phyloP scores from a whole-genome alignment of 2,797 vertebrate species.

The Falco berigora region DNA sequence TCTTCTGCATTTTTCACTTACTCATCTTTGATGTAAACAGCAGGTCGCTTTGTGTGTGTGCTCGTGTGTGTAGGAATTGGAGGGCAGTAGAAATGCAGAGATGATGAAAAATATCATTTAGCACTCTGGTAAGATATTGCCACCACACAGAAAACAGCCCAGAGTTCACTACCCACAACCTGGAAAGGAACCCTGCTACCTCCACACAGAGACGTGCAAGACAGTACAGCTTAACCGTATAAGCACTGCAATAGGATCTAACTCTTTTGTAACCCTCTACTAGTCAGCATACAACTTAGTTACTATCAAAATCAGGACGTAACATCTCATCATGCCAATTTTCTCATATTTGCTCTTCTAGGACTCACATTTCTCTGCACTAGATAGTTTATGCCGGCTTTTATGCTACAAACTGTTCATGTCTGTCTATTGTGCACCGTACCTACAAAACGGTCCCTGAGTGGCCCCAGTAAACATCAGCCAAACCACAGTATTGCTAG shows the following conservation, averaged over 20 bases:
- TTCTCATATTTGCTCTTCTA: not conserved
- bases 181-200: not conserved
- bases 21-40: not conserved
- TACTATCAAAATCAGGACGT: not conserved
- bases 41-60: not conserved
- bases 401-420: not conserved
- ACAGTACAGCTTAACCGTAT: not conserved
- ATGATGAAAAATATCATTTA: not conserved
- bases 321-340: not conserved
- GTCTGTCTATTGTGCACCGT: not conserved
- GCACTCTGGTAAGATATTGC: not conserved
- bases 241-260: not conserved
- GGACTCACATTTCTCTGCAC: not conserved
- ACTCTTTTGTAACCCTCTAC: not conserved
- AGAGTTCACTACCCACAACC: not conserved
- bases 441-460: not conserved
- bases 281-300: not conserved
- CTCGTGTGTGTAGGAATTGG: not conserved
- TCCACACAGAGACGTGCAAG: not conserved
- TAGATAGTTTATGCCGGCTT: not conserved
- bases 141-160: not conserved
- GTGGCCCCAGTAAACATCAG: not conserved
- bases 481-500: not conserved
- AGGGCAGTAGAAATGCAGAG: not conserved
- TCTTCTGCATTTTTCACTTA: not conserved